A percentile compares a stretch with the other conserved stretches of the same genome.
phyloP scores from a whole-genome alignment of 1,140 invertebrate genomes.

The Rhagoletis zephyria region DNA sequence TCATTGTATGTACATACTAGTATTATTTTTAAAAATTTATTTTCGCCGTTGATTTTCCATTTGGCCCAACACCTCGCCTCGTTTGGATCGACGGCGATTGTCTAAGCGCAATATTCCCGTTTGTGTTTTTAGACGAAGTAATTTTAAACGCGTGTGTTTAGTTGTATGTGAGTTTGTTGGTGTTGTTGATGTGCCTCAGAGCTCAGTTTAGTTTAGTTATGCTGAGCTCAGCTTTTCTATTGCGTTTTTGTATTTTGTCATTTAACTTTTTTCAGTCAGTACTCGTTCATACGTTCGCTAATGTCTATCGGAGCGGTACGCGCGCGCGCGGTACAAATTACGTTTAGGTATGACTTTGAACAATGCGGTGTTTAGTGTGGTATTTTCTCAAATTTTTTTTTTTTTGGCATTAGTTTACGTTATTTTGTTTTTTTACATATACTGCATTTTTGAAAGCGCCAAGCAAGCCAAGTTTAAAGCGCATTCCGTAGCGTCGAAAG shows the following conservation, averaged over 20 bases:
- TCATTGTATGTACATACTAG: neutral
- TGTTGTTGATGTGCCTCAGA: neutral
- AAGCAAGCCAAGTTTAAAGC: constrained; percentile 35
- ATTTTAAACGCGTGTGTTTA: neutral
- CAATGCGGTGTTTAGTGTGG: constrained; percentile 2
- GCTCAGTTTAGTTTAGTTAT: constrained; percentile 11
- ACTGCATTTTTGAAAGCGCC: constrained; percentile 41
- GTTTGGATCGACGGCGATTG: constrained; percentile 4
- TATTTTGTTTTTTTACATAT: constrained; percentile 5
- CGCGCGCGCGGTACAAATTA: neutral
- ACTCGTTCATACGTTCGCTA: neutral
- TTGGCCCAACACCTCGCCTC: constrained; percentile 20
- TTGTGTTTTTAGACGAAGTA: constrained; percentile 6
- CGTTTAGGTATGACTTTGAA: constrained; percentile 2
- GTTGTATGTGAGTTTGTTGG: neutral
- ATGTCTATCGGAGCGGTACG: constrained; percentile 11
- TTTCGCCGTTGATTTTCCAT: neutral
- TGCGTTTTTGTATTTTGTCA: neutral
- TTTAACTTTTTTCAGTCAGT: constrained; percentile 3
- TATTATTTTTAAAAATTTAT: constrained; percentile 18
- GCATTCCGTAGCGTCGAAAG: neutral
- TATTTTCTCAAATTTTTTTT: constrained; percentile 16
- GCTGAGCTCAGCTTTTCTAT: constrained; percentile 28
- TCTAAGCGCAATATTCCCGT: constrained; percentile 46
- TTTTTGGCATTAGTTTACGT: neutral